Conservation (phyloP, 2,797 vertebrate species). For the Tokudaia muenninki region DNA sequence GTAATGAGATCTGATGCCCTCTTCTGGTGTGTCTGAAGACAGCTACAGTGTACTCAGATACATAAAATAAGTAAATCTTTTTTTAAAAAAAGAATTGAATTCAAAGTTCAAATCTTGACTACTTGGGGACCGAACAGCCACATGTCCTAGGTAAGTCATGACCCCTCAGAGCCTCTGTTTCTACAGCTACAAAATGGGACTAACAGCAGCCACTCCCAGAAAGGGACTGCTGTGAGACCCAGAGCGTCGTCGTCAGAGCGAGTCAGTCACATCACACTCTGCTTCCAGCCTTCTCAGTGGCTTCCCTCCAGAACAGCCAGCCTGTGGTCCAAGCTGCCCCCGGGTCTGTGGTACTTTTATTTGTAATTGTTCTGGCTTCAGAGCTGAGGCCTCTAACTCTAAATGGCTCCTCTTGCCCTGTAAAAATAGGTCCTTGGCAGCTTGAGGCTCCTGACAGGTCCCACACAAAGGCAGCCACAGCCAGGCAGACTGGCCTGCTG, state of each 20-base stretch:
- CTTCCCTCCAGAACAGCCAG: not conserved
- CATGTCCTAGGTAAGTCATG: not conserved
- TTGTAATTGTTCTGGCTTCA: slow-evolving; percentile 76
- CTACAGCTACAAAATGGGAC: not conserved
- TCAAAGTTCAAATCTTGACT: slow-evolving; percentile 3
- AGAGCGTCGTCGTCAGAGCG: no score
- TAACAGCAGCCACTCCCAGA: not conserved
- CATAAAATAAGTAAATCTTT: no score
- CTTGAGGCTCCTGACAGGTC: slow-evolving; percentile 68
- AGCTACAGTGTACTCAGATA: no score
- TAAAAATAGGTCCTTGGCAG: slow-evolving; percentile 83
- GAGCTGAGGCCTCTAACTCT: slow-evolving; percentile 75
- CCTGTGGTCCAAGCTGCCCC: not conserved
- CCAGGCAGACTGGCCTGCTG: slow-evolving; percentile 65
- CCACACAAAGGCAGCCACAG: slow-evolving; percentile 74
- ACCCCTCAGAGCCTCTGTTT: not conserved
- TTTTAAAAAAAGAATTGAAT: not conserved
- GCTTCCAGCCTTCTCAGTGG: not conserved
- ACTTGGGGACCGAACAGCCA: not conserved
- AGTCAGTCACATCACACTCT: rapidly evolving
- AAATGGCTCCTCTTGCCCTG: slow-evolving; percentile 77
- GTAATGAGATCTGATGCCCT: no score
- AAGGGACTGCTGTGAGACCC: not conserved
- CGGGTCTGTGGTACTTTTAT: slow-evolving; percentile 71
- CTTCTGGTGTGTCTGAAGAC: no score